Evolutionary conservation across 2,888 invertebrate genomes (phyloP), one percentile per base, ranked within the genome.

Genomic region (Diaperis boleti): DNA sequence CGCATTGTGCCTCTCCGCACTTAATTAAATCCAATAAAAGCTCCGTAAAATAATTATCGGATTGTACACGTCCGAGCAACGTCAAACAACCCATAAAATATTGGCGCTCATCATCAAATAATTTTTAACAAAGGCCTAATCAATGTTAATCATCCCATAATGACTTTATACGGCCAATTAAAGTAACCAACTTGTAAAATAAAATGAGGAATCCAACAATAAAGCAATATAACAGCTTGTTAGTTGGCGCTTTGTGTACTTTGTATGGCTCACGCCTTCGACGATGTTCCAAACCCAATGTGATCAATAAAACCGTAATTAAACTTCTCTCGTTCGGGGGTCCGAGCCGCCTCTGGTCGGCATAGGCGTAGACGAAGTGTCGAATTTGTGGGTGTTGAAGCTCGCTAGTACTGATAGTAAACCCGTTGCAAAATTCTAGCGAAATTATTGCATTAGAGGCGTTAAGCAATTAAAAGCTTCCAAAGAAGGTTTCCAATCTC

Each of bases 211-310:
- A 67, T 67, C 60, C 65, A 69, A 71, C 67, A 71, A 69, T 69
- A 71, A 69, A 71, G 64, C 62, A 64, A 69, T 69, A 69, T 69
- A 71, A 71, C 71, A 71, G 71, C 71, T 71, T 69, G 71, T 71
- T 71, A 71, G 69, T 42, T 57, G 62, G 64, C 62, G 68, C 64
- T 62, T 66, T 62, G 62, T 64, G 31, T 68, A 68, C 69, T 69
- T 69, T 69, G 69, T 69, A 66, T 44, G 49, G 45, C 50, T 63
- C 57, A 63, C 67, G 64, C 68, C 64, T 67, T 55, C 62, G 59
- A 57, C 60, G 56, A 44, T 31, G 49, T 37, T 50, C n/a, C n/a
- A n/a, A n/a, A n/a, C n/a, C n/a, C n/a, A n/a, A n/a, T 39, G 44
- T 17, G 61, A 55, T 61, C 61, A 61, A 61, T 61, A 61, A 61